Base-by-base conservation (phyloP, 2,888 invertebrate species). In the Mystacides longicornis region DNA sequence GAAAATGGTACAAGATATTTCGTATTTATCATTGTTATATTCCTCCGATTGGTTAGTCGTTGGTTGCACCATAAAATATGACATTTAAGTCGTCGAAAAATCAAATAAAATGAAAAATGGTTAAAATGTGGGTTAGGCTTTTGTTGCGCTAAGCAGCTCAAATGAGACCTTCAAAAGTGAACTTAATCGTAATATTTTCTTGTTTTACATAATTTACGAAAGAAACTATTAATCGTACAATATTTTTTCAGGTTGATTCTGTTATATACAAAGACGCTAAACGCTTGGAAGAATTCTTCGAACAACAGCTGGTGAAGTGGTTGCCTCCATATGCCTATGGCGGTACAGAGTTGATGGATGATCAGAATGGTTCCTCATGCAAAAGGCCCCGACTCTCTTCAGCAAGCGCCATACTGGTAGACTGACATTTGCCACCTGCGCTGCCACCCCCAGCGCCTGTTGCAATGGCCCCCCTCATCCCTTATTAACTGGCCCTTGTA, bases 251-350 rank as follows among this genome's bases (percentile, higher is more conserved):
- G 89, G 81, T 82, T 65, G 88, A 89, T 63, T 85, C 87, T 16
- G 83, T 83, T 68, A 82, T 89, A 45, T 87, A 84, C 73, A 81
- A 81, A 65, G 87, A 90, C 72, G 91, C 89, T 45, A 85, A 86
- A 69, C 83, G 84, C 60, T 78, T 93, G 65, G 91, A 93, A 70
- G 87, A 87, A 71, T 90, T 91, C 75, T 90, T 92, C 69, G 89
- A 90, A 66, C 84, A 87, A 66, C 84, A 89, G 67, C 75, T 92
- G 62, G 68, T 81, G 51, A 90, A 91, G 71, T 89, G 89, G 85
- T 75, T 91, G 64, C 91, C 91, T 2, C 85, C 83, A 67, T 86
- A 82, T 71, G 84, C 83, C 21, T 81, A 80, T 66, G 81, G 78
- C 60, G 70, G 71, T 63, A 71, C 71, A 11, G 48, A 23, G 5